phyloP scores from a whole-genome alignment of 2,113 vertebrate genomes.

The Neotragus pygmaeus region DNA sequence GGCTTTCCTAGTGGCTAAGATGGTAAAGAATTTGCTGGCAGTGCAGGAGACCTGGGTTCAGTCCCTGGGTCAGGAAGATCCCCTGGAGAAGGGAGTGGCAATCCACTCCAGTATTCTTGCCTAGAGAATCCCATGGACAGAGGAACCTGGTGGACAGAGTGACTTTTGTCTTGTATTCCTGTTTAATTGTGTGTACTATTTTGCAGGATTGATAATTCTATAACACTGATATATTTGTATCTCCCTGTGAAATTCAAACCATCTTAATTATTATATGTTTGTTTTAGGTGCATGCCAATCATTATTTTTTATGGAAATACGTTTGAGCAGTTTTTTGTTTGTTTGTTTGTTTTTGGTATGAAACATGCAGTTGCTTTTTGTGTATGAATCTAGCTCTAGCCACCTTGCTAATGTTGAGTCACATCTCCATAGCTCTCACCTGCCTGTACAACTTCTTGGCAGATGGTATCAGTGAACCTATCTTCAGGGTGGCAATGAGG shows the following conservation, averaged over 20 bases:
- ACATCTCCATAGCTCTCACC: neutral
- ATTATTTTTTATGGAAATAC: neutral
- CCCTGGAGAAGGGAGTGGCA: neutral
- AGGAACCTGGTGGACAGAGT: neutral
- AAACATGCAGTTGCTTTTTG: neutral
- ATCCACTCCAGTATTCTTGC: neutral
- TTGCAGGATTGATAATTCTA: neutral
- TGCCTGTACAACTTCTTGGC: neutral
- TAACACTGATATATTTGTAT: neutral
- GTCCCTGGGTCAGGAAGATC: neutral
- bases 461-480: neutral
- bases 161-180: neutral
- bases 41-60: neutral
- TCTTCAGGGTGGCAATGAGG: neutral
- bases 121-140: neutral
- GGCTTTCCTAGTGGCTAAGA: neutral
- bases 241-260: neutral
- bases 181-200: neutral
- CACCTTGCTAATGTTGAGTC: neutral
- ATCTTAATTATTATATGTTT: neutral
- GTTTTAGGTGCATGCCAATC: neutral
- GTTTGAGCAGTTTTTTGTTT: neutral
- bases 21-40: neutral
- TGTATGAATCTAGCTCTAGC: neutral
- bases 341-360: neutral